Percentiles rank a stretch among this genome's conserved stretches.
These are phyloP conservation scores for Columbina picui DNA, from an alignment of 2,113 vertebrate species.

Conservation along the genomic window DNA sequence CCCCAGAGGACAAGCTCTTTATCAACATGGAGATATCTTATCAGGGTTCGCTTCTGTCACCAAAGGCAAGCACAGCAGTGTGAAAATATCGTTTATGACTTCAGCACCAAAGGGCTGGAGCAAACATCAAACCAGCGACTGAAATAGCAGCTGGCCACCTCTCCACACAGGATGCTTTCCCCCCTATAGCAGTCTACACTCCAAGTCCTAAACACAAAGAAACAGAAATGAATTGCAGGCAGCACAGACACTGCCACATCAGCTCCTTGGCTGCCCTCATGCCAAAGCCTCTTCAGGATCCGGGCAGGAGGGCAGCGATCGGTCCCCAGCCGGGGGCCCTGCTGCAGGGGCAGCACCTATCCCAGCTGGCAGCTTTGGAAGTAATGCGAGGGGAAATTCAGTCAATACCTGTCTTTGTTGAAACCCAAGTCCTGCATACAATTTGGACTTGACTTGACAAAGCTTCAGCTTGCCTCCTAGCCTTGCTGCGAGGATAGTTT, in stretches of 20 bases:
- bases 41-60: constrained; percentile 16
- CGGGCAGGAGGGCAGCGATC: not conserved
- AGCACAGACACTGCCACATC: not conserved
- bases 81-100: not conserved
- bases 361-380: not conserved
- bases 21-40: not conserved
- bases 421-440: not conserved
- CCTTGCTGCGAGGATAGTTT: not conserved
- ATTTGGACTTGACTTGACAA: not conserved
- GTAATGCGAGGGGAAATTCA: accelerated
- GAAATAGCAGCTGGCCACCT: not conserved
- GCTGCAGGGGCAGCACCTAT: not conserved
- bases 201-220: not conserved
- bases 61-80: not conserved
- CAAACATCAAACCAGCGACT: not conserved
- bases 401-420: not conserved
- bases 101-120: not conserved
- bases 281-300: accelerated
- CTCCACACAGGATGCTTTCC: not conserved
- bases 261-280: not conserved
- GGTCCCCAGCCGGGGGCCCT: not conserved
- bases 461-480: not conserved
- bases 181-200: not conserved
- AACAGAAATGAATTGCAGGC: not conserved
- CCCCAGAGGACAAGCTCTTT: not conserved